Evolutionary conservation across 1,140 invertebrate genomes (phyloP).

Genomic region (Orchesella cincta): DNA sequence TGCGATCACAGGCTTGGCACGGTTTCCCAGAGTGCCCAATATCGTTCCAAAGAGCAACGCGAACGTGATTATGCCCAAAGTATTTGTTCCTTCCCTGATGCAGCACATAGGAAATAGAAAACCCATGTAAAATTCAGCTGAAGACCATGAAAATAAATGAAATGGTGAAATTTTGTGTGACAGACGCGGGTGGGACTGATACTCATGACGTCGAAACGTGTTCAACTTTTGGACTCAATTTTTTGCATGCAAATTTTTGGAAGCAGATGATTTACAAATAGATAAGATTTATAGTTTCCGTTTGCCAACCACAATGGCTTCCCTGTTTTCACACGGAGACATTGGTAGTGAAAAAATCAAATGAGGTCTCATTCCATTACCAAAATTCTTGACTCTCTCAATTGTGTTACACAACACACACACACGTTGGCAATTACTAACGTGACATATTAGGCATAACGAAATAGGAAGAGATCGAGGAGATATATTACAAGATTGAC

Average conservation of each 20-base stretch:
- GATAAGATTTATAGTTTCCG: no score
- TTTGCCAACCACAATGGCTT: no score
- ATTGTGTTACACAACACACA: no score
- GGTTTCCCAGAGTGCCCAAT: constrained; percentile 71
- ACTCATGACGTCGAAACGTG: neutral
- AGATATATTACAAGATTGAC: neutral
- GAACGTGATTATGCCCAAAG: constrained; percentile 84
- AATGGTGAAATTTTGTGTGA: neutral
- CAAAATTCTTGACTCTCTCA: no score
- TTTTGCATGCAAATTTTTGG: no score
- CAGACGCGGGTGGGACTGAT: neutral
- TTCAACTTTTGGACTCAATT: no score
- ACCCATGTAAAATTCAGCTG: neutral
- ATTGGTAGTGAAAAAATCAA: no score
- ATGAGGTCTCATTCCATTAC: no score
- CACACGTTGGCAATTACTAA: neutral
- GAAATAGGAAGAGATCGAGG: neutral
- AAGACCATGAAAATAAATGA: constrained; percentile 1
- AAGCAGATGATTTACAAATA: no score
- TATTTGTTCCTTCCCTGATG: constrained; percentile 77
- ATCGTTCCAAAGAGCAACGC: constrained; percentile 83
- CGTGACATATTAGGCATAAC: constrained; percentile 22
- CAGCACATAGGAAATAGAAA: neutral
- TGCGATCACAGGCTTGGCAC: constrained; percentile 73
- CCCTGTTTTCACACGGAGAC: no score